Evolutionary conservation across 2,888 invertebrate genomes (phyloP).

Genomic region (Yponomeuta malinellus): DNA sequence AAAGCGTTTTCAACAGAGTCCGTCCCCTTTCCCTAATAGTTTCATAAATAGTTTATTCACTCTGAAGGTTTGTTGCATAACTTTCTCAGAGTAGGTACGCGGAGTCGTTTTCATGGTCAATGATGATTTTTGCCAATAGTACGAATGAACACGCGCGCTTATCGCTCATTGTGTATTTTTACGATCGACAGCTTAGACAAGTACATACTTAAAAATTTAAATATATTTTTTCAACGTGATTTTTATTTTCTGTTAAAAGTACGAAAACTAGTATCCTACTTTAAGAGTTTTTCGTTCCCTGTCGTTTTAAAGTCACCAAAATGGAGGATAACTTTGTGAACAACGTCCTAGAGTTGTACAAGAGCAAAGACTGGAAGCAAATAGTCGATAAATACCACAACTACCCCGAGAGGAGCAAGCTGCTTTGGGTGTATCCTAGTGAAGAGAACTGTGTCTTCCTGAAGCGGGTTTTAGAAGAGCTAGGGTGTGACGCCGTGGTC

Average conservation of each 20-base stretch:
- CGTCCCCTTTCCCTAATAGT: constrained; percentile 22
- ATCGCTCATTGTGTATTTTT: neutral
- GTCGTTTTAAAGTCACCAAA: neutral
- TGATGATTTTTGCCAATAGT: neutral
- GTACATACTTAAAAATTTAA: too few relatives aligned
- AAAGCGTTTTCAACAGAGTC: constrained; percentile 22
- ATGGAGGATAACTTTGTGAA: constrained; percentile 60
- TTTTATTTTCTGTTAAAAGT: too few relatives aligned
- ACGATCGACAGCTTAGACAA: too few relatives aligned
- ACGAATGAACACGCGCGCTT: neutral
- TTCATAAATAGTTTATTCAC: constrained; percentile 34
- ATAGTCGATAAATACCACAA: constrained; percentile 62
- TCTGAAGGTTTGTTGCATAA: constrained; percentile 28
- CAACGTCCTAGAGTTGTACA: constrained; percentile 51
- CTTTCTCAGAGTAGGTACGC: neutral
- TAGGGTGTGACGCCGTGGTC: constrained; percentile 68
- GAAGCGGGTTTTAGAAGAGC: constrained; percentile 50
- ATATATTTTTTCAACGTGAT: too few relatives aligned
- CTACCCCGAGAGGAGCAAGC: constrained; percentile 67
- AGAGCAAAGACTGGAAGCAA: constrained; percentile 63
- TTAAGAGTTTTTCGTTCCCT: too few relatives aligned
- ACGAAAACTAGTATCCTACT: too few relatives aligned
- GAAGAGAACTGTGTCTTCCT: constrained; percentile 78
- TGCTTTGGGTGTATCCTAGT: constrained; percentile 86
- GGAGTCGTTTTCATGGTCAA: constrained; percentile 6